Base-by-base conservation (phyloP, 2,888 invertebrate species). In the Dinocampus coccinellae region DNA sequence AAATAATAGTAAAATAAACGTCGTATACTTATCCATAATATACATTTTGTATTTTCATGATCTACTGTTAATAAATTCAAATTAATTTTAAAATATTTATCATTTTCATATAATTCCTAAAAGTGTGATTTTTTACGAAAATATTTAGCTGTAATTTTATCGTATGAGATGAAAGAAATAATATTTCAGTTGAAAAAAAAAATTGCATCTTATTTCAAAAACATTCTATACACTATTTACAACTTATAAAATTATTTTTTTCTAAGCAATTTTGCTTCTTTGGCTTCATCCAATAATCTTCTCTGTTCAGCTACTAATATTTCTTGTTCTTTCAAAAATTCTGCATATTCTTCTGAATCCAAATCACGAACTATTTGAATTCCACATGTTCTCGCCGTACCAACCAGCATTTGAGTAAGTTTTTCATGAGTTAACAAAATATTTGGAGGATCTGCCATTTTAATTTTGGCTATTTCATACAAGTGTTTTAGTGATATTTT, bases 381-480 rank as follows among this genome's bases (percentile, higher is more conserved):
- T 0, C 98, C 98, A 88, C 94, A 92, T 1, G 93, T 92, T 78
- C 92, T 91, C 7, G 97, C 96, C 64, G 92, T 90, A 1, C 93
- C 92, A 77, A 97, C 91, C 10, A 98, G 83, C 91, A 92, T 92
- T 76, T 91, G 90, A 84, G 97, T 97, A 82, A 98, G 91, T 83
- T 93, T 91, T 88, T 95, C 83, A 74, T 95, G 80, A 10, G 90
- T 84, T 76, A 89, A 88, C 81, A 92, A 90, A 80, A 92, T 91
- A 26, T 93, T 85, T 0, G 93, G 88, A 3, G 95, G 94, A 88
- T 99, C 98, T 84, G 93, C 89, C n/a, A 92, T 90, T 88, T 99
- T 99, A n/a, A 99, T 94, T 87, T 92, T 91, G 0, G 99, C 99
- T 84, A 99, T 99, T 91, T 99, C 99, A 88, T 98, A 99, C 13